Percentiles rank a stretch among this genome's conserved stretches.
phyloP scores from a whole-genome alignment of 1,140 invertebrate genomes.

The Gerris buenoi region DNA sequence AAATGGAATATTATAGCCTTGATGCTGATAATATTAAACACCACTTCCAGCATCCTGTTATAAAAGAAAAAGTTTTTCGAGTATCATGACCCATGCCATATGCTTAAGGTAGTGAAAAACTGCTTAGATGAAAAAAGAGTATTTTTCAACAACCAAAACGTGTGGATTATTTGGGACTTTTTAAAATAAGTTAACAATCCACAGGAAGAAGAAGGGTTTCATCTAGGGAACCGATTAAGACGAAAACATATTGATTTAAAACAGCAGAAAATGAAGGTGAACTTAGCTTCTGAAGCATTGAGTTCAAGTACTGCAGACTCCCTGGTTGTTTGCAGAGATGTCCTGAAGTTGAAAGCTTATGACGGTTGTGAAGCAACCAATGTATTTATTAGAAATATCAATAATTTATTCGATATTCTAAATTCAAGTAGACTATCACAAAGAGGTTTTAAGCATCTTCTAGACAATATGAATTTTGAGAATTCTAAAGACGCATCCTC shows the following conservation, averaged over 20 bases:
- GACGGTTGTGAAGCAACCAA: background rate
- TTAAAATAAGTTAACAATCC: background rate
- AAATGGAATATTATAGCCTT: background rate
- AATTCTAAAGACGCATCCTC: background rate
- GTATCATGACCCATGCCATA: background rate
- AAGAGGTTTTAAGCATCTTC: background rate
- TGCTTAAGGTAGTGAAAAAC: background rate
- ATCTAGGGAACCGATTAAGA: background rate
- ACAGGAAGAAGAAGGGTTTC: background rate
- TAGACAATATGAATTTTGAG: background rate
- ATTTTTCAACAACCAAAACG: background rate
- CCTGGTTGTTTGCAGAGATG: background rate
- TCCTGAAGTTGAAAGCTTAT: background rate
- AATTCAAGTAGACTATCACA: background rate
- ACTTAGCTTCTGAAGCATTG: background rate
- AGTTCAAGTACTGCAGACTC: background rate
- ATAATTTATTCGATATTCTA: background rate
- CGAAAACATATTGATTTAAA: background rate
- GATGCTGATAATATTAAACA: background rate
- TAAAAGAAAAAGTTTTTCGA: background rate
- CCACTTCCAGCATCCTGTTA: background rate
- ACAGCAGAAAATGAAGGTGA: background rate
- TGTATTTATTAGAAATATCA: background rate
- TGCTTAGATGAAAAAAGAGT: background rate
- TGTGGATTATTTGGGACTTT: background rate